phyloP scores from a whole-genome alignment of 2,113 vertebrate genomes.

The Arothron firmamentum region DNA sequence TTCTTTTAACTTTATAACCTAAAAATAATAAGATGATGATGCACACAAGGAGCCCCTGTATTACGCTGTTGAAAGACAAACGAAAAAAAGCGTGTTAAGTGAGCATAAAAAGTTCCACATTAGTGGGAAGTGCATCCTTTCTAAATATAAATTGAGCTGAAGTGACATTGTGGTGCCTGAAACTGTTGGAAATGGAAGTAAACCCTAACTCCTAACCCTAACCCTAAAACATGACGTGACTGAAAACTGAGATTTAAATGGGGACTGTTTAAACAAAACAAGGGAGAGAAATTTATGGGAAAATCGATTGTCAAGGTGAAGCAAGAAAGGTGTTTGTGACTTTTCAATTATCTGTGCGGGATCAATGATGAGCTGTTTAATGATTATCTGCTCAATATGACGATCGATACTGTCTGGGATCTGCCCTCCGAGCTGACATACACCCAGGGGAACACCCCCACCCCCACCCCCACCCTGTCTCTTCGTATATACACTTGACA shows the following conservation, averaged over 20 bases:
- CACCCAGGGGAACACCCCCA: slow-evolving; percentile 5
- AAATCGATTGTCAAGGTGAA: neutral
- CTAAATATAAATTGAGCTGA: no score
- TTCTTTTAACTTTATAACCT: no score
- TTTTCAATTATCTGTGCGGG: slow-evolving; percentile 18
- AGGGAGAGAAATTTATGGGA: neutral
- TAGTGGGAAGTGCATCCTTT: no score
- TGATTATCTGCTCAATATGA: slow-evolving; percentile 39
- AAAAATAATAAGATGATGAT: no score
- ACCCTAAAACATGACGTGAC: no score
- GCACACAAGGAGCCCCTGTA: no score
- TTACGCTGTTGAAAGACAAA: no score
- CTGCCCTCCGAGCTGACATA: slow-evolving; percentile 19
- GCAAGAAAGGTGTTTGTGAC: slow-evolving; percentile 8
- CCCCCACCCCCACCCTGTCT: neutral
- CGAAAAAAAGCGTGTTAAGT: no score
- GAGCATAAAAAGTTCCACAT: no score
- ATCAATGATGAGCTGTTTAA: slow-evolving; percentile 46
- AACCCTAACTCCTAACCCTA: no score
- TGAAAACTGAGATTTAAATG: no score
- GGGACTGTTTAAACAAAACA: neutral
- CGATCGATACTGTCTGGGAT: slow-evolving; percentile 37
- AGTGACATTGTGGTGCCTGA: no score
- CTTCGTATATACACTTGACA: neutral
- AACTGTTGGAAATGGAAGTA: neutral